phyloP scores from a whole-genome alignment of 2,888 invertebrate species.

The Sthenelais limicola region DNA sequence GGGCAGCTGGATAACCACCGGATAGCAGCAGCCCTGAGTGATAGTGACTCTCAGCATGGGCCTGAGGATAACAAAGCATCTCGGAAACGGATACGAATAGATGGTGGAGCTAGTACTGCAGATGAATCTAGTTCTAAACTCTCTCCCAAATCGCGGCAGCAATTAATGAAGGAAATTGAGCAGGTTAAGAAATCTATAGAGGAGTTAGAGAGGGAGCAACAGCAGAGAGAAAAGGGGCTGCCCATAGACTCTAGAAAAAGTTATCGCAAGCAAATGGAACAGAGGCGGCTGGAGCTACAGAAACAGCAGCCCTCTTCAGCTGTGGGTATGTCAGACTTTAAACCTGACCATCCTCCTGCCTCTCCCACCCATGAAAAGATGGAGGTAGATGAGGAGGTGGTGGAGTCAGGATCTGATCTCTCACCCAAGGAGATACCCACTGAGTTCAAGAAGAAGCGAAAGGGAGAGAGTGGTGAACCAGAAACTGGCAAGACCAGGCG shows the following conservation, averaged over 20 bases:
- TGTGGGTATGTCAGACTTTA: not conserved
- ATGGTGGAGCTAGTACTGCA: not conserved
- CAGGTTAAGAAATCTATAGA: constrained; percentile 12
- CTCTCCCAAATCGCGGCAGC: constrained; percentile 4
- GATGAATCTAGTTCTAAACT: not conserved
- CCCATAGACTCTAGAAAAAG: constrained; percentile 59
- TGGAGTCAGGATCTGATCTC: constrained; percentile 45
- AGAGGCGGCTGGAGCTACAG: constrained; percentile 53
- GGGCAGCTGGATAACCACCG: constrained; percentile 56
- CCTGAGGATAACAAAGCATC: not conserved
- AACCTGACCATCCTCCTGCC: constrained; percentile 12
- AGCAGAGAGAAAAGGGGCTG: constrained; percentile 17
- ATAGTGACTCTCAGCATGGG: constrained; percentile 10
- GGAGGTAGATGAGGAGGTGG: constrained; percentile 50
- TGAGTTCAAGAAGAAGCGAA: constrained; percentile 61
- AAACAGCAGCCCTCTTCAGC: constrained; percentile 5
- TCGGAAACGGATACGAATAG: constrained; percentile 9
- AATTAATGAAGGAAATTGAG: constrained; percentile 7
- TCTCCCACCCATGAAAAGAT: constrained; percentile 5
- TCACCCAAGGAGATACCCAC: constrained; percentile 60
- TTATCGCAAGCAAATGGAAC: constrained; percentile 66
- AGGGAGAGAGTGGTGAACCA: constrained; percentile 41
- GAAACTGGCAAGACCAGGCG: not conserved
- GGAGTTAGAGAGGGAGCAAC: constrained; percentile 20
- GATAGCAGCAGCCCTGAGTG: not conserved